Evolutionary conservation across 2,888 invertebrate genomes (phyloP).

Genomic region (Oligia fasciuncula): DNA sequence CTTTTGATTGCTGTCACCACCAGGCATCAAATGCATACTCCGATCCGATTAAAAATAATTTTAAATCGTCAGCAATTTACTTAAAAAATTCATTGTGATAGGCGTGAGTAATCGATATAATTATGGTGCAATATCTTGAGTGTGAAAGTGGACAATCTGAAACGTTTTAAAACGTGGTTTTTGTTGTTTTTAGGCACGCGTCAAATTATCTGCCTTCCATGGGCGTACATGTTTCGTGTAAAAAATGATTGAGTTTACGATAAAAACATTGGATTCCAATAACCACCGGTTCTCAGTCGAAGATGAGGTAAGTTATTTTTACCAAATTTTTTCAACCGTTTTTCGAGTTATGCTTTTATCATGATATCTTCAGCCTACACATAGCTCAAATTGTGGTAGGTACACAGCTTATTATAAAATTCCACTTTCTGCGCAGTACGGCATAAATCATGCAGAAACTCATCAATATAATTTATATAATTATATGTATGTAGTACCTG

Average conservation of each 20-base stretch:
- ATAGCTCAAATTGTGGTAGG: not conserved
- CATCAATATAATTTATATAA: not conserved
- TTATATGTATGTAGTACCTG: not conserved
- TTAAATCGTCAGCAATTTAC: constrained; percentile 59
- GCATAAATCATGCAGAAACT: constrained; percentile 9
- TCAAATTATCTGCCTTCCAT: constrained; percentile 68
- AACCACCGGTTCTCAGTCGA: constrained; percentile 95
- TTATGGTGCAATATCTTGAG: constrained; percentile 36
- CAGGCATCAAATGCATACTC: constrained; percentile 66
- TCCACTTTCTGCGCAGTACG: constrained; percentile 5
- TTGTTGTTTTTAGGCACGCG: constrained; percentile 70
- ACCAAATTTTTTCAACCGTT: not conserved
- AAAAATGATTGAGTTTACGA: constrained; percentile 95
- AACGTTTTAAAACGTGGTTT: constrained; percentile 56
- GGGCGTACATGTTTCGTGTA: constrained; percentile 71
- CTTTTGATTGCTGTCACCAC: constrained; percentile 68
- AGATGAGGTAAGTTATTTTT: constrained; percentile 93
- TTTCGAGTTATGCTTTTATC: not conserved
- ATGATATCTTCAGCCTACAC: not conserved
- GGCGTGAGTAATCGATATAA: constrained; percentile 61
- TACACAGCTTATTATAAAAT: not conserved
- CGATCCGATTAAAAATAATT: constrained; percentile 64
- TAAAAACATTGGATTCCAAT: constrained; percentile 96
- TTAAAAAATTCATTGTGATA: constrained; percentile 66
- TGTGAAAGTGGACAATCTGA: constrained; percentile 36